Base-by-base conservation (phyloP, 2,888 invertebrate species). In the Hoplodrina ambigua region DNA sequence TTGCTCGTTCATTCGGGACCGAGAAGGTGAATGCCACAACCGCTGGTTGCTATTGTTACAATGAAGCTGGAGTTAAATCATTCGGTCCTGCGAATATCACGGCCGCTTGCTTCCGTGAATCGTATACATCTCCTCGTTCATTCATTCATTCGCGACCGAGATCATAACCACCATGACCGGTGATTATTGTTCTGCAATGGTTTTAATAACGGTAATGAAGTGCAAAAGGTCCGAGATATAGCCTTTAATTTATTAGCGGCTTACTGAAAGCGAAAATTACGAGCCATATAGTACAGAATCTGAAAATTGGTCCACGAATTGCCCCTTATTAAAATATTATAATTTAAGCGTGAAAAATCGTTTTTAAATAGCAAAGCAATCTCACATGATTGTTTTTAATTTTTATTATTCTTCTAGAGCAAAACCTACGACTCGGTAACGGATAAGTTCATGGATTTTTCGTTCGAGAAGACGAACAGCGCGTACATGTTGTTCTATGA, bases 401-500 rank as follows among this genome's bases (percentile, higher is more conserved):
- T 58, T 59, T 8, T 6, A 15, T 64, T 20, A 5, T 19, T 10
- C 15, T 41, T 69, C 2, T 20, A 98, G 98, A 99, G 99, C 89
- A 99, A 99, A 96, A 99, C 99, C 0, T 99, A 99, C 90, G 99
- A 99, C 91, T 98, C 99, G 0, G 99, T 99, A 33, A 99, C 99
- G 11, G 99, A 99, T 87, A 99, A 99, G 91, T 99, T 99, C 91
- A 98, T 99, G 98, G 99, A 99, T 92, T 99, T 99, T 90, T 99
- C 99, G 86, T 99, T 99, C 91, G 99, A 99, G 94, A 99, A 99
- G 96, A 99, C 99, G 4, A 99, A 99, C 93, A 99, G 99, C 88
- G 99, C 99, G 0, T 99, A 99, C 92, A 99, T 99, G 99, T 91
- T 99, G 84, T 99, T 99, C 92, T 99, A 99, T 94, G 99, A 99